A percentile compares a stretch with the other conserved stretches of the same genome.
phyloP scores from a whole-genome alignment of 2,888 invertebrate genomes.

The Platycheirus albimanus region DNA sequence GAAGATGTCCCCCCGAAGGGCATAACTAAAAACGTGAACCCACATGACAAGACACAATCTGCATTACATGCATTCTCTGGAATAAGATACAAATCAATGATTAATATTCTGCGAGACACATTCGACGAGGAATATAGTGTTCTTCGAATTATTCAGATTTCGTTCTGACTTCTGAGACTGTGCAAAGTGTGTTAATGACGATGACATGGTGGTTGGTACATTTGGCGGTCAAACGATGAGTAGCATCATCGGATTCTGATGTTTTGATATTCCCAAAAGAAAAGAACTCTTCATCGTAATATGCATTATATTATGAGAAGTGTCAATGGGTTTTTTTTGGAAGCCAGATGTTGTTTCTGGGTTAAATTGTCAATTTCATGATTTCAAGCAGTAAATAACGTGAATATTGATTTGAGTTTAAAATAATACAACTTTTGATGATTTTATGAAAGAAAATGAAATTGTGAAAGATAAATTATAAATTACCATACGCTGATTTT shows the following conservation, averaged over 20 bases:
- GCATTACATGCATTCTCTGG: constrained; percentile 55
- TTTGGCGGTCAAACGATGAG: constrained; percentile 41
- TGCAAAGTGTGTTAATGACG: constrained; percentile 65
- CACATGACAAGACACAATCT: constrained; percentile 48
- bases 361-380: constrained; percentile 53
- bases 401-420: constrained; percentile 24
- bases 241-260: constrained; percentile 27
- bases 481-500: constrained; percentile 22
- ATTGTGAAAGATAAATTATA: constrained; percentile 32
- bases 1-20: constrained; percentile 23
- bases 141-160: constrained; percentile 12
- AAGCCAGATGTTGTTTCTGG: constrained; percentile 37
- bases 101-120: constrained; percentile 46
- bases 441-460: neutral
- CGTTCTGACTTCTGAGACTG: neutral
- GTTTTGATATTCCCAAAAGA: constrained; percentile 49
- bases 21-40: constrained; percentile 41
- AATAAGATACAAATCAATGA: constrained; percentile 67
- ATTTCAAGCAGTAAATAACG: constrained; percentile 19
- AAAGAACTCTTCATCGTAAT: constrained; percentile 19
- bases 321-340: constrained; percentile 49
- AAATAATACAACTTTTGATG: constrained; percentile 24
- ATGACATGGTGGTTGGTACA: constrained; percentile 14
- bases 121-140: constrained; percentile 34
- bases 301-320: no score